Conservation (phyloP, 2,113 vertebrate species). For the Albula goreensis region DNA sequence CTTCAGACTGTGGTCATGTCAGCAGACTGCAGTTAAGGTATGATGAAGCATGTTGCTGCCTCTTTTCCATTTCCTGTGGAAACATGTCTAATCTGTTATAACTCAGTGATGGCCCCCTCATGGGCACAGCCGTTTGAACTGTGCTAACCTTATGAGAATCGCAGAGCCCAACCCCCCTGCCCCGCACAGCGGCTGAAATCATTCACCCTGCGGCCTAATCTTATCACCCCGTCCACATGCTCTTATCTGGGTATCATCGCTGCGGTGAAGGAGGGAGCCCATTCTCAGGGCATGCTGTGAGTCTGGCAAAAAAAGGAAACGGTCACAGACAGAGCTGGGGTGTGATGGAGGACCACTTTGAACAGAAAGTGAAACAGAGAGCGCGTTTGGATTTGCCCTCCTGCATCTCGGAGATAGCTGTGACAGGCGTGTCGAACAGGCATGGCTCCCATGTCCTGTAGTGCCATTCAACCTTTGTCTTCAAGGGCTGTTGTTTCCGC, state of each 20-base stretch:
- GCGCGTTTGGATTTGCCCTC: background rate
- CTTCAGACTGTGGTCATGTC: background rate
- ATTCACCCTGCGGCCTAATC: background rate
- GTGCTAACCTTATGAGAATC: background rate
- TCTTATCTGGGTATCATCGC: background rate
- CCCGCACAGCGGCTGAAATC: background rate
- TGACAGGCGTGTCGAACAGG: background rate
- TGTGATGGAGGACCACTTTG: background rate
- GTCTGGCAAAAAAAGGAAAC: background rate
- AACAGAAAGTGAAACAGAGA: background rate
- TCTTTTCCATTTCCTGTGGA: background rate
- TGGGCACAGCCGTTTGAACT: background rate
- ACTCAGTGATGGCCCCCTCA: background rate
- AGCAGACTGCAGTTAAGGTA: background rate
- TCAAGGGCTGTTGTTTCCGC: background rate
- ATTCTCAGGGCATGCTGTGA: background rate
- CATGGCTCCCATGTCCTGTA: background rate
- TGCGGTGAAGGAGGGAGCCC: background rate
- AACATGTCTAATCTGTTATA: slow-evolving; percentile 2
- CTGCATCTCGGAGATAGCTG: background rate
- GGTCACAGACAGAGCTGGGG: background rate
- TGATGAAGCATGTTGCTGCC: background rate
- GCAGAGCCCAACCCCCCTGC: background rate
- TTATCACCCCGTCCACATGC: background rate
- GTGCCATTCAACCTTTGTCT: background rate